Base-by-base conservation (phyloP, 2,113 vertebrate species). In the Oreochromis aureus region DNA sequence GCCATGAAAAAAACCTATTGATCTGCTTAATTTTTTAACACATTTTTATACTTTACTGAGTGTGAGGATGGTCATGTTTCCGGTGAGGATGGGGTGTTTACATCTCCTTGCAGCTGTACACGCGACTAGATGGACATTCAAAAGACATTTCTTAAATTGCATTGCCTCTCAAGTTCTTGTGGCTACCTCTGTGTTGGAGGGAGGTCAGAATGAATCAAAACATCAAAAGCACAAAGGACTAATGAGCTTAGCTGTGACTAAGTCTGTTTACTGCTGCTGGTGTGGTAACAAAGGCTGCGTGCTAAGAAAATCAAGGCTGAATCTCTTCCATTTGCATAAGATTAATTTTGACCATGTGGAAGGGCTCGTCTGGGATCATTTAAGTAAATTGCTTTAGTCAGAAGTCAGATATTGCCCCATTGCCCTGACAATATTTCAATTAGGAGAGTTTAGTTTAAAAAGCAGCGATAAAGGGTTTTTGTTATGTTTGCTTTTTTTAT, bases 171-270 rank as follows among this genome's bases (percentile, higher is more conserved):
- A 27, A 36, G 44, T 48, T 80, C 32, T 27, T 54, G 79, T 84
- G 82, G 10, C 85, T 89, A 83, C 87, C 73, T 73, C 18, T 58
- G 51, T 91, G 32, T 51, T 73, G 81, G 41, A 81, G 6, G 44
- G 51, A 87, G 92, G 87, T 90, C 88, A 91, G 69, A 59, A 55
- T 85, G 81, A 69, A 80, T 53, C 51, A 80, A 44, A 80, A 87
- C 85, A 91, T 91, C 53, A 85, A 80, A 86, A 79, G 58, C 53
- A 48, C 2, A 10, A 51, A 3, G 30, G 87, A 80, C 84, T 90
- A 91, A 89, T 90, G 80, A 87, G 81, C 71, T 91, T 86, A 76
- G 55, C 46, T 80, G 76, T 85, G 85, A 48, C 30, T 83, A 80
- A 13, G 56, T 53, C 61, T 69, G 36, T 34, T 61, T 54, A 87